These are phyloP conservation scores for Cheirogaleus medius DNA, from an alignment of 2,113 vertebrate genomes.

Conservation along the genomic window DNA sequence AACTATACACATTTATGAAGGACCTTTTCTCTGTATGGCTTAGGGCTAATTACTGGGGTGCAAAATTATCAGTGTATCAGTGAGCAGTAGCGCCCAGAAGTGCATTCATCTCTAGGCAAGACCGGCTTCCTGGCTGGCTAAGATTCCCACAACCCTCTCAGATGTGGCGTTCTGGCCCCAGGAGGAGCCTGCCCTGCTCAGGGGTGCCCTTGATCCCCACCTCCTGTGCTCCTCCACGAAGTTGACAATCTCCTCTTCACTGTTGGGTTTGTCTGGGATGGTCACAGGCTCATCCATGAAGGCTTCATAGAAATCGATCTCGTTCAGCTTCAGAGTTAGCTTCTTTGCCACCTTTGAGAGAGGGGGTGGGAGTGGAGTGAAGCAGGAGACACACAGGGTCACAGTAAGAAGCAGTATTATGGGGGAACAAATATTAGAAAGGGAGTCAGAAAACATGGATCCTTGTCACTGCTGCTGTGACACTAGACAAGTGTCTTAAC, in stretches of 20 bases:
- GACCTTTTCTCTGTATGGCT: neutral
- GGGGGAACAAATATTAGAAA: neutral
- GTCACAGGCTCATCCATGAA: conserved; percentile 91
- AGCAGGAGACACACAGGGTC: neutral
- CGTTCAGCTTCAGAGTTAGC: conserved; percentile 92
- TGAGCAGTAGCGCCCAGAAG: neutral
- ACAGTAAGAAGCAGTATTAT: neutral
- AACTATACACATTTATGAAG: neutral
- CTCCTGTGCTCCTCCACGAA: conserved; percentile 92
- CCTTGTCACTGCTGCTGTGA: neutral
- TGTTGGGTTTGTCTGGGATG: conserved; percentile 93
- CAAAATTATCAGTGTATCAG: neutral
- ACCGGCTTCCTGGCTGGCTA: neutral
- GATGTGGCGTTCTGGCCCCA: neutral
- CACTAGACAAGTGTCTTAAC: neutral
- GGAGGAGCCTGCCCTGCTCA: neutral
- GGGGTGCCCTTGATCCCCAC: conserved; percentile 66
- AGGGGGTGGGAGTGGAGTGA: neutral
- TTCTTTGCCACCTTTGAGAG: conserved; percentile 91
- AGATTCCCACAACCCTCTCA: neutral
- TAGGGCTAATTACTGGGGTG: neutral
- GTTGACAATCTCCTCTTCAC: conserved; percentile 89
- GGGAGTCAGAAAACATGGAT: neutral
- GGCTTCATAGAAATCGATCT: conserved; percentile 94
- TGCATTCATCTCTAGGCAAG: neutral